These are phyloP conservation scores for Coenonympha arcania DNA, from an alignment of 2,888 invertebrate species.

Conservation along the genomic window DNA sequence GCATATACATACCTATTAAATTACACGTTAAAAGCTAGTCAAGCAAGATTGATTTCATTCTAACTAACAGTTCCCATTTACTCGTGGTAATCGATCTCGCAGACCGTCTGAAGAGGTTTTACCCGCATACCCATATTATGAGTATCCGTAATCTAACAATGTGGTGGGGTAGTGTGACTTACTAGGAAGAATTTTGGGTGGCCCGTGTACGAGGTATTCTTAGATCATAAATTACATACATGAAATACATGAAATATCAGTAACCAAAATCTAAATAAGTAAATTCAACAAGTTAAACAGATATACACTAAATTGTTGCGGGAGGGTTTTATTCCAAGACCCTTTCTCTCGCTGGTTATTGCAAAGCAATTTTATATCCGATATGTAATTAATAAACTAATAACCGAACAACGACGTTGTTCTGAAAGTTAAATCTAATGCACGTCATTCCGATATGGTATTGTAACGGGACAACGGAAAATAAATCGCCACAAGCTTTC, in stretches of 20 bases:
- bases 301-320: not conserved
- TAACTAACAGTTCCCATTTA: not conserved
- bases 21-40: not conserved
- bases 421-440: constrained; percentile 5
- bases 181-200: constrained; percentile 6
- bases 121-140: constrained; percentile 15
- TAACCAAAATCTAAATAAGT: no score
- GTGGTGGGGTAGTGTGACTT: not conserved
- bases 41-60: not conserved
- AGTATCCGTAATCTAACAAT: constrained; percentile 8
- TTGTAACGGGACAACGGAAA: constrained; percentile 12
- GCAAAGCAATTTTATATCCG: not conserved
- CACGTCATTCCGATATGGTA: constrained; percentile 10
- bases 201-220: not conserved
- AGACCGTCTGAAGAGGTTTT: constrained; percentile 9
- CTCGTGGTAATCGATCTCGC: constrained; percentile 7
- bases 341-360: not conserved
- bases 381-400: constrained; percentile 6
- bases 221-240: no score
- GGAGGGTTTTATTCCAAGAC: not conserved
- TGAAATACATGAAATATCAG: no score
- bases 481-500: constrained; percentile 21
- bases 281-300: not conserved
- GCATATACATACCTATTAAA: not conserved
- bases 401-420: constrained; percentile 6